Evolutionary conservation across 1,140 invertebrate species (phyloP).

Genomic region (Trissolcus basalis): DNA sequence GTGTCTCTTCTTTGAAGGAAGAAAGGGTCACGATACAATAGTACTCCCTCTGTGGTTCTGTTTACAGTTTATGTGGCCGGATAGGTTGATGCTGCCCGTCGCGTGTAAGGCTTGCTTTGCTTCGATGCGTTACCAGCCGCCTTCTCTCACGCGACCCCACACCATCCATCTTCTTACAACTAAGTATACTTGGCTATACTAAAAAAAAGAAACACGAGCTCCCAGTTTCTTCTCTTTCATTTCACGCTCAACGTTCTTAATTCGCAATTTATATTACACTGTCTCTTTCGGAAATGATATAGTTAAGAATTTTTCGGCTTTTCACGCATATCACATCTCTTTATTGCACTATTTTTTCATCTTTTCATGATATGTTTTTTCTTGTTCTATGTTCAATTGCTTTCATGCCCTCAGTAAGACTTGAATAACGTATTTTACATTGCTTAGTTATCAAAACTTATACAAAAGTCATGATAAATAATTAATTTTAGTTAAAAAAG

Average conservation of each 20-base stretch:
- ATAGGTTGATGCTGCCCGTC: constrained; percentile 74
- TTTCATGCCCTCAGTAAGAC: no score
- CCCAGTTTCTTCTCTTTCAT: constrained; percentile 8
- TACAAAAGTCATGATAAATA: no score
- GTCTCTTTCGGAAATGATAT: no score
- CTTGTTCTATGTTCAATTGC: no score
- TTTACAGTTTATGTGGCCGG: constrained; percentile 72
- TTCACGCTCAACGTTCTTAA: constrained; percentile 24
- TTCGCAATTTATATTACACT: not conserved
- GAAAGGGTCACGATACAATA: constrained; percentile 51
- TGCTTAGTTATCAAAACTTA: no score
- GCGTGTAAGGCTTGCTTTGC: constrained; percentile 73
- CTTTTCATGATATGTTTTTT: no score
- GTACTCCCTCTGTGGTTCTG: constrained; percentile 57
- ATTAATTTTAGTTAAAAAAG: no score
- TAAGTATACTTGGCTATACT: constrained; percentile 38
- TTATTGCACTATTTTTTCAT: no score
- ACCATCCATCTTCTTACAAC: constrained; percentile 56
- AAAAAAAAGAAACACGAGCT: constrained; percentile 20
- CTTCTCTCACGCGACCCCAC: constrained; percentile 69
- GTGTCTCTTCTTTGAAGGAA: constrained; percentile 36
- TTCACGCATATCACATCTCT: no score
- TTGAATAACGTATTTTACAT: no score
- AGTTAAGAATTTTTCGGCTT: no score
- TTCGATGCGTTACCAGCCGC: constrained; percentile 74